Percentiles rank a stretch among this genome's conserved stretches.
Evolutionary conservation across 1,140 invertebrate genomes (phyloP).

Genomic region (Tetragonula clypearis): DNA sequence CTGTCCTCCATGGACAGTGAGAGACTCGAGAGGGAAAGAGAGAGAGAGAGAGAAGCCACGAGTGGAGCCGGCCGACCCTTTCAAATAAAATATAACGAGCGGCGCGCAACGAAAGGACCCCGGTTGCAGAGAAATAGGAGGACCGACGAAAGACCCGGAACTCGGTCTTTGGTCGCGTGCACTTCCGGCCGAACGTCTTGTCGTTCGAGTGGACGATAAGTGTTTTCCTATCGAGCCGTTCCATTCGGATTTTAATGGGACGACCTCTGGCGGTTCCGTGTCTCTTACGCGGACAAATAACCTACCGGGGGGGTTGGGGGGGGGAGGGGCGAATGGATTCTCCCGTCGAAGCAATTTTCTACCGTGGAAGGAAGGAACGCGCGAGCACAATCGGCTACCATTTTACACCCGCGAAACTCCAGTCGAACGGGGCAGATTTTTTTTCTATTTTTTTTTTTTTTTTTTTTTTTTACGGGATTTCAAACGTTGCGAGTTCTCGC

Average conservation of each 20-base stretch:
- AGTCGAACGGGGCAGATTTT: background rate
- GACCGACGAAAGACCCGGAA: background rate
- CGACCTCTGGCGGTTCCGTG: background rate
- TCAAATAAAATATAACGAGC: slow-evolving; percentile 66
- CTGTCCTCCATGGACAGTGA: background rate
- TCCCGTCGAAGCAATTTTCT: background rate
- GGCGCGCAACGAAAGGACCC: slow-evolving; percentile 16
- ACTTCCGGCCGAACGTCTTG: slow-evolving; percentile 14
- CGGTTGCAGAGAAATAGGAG: background rate
- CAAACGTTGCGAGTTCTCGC: no score
- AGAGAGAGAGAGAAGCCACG: slow-evolving; percentile 1
- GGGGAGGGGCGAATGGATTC: background rate
- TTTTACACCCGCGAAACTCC: background rate
- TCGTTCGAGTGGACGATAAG: slow-evolving; percentile 40
- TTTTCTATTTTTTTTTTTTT: background rate
- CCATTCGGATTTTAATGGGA: slow-evolving; percentile 43
- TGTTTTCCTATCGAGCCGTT: slow-evolving; percentile 41
- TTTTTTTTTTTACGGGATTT: background rate
- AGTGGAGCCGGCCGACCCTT: background rate
- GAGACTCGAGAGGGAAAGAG: no score
- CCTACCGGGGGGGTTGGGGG: background rate
- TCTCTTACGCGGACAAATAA: slow-evolving; percentile 10
- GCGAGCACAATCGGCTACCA: background rate
- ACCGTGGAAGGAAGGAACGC: background rate
- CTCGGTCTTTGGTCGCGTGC: background rate